These are phyloP conservation scores for Dasypogon diadema DNA, from an alignment of 2,888 invertebrate genomes.

Conservation along the genomic window DNA sequence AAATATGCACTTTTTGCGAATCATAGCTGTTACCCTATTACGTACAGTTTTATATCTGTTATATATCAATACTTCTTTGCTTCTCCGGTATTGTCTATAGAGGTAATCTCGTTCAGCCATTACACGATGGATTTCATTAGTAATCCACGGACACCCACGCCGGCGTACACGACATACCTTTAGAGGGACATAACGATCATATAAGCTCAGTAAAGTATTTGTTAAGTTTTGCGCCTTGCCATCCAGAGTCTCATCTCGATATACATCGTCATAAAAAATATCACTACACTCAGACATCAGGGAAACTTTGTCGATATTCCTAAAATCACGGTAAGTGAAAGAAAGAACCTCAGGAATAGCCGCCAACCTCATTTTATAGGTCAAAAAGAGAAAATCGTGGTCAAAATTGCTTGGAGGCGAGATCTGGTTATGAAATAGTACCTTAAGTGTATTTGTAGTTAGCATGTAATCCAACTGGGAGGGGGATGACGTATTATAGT, in stretches of 20 bases:
- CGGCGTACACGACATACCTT: too few species aligned
- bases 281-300: background rate
- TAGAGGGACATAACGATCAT: too few species aligned
- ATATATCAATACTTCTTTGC: background rate
- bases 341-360: background rate
- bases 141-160: too few species aligned
- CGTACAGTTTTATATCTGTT: background rate
- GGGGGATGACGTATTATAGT: background rate
- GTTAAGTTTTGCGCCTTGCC: too few species aligned
- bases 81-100: too few species aligned
- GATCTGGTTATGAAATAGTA: conserved; percentile 3
- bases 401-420: background rate
- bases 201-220: too few species aligned
- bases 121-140: too few species aligned
- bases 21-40: background rate
- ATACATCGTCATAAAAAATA: too few species aligned
- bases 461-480: background rate
- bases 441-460: background rate
- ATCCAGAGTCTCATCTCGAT: too few species aligned
- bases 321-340: background rate
- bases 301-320: too few species aligned
- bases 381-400: background rate
- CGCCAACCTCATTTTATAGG: background rate
- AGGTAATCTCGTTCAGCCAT: too few species aligned
- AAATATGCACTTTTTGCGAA: background rate